Evolutionary conservation across 2,888 invertebrate genomes (phyloP).

Genomic region (Caenorhabditis sinica): DNA sequence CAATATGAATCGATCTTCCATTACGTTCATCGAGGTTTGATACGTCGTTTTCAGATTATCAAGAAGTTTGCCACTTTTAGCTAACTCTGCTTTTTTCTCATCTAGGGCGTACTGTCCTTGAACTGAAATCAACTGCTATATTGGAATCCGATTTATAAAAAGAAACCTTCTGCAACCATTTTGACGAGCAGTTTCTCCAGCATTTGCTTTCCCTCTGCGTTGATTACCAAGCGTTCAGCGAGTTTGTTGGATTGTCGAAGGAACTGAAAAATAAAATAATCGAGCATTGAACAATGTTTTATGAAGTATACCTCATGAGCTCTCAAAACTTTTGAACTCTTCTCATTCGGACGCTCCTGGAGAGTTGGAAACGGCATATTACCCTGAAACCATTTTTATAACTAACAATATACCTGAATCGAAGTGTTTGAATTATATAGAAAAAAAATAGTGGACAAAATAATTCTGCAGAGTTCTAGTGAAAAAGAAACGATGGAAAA

Average conservation of each 20-base stretch:
- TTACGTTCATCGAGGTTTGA: conserved; percentile 16
- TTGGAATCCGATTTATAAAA: neutral
- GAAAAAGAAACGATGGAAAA: no score
- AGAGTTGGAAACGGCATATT: conserved; percentile 56
- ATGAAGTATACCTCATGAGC: conserved; percentile 37
- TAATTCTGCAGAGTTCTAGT: no score
- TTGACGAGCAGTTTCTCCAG: conserved; percentile 38
- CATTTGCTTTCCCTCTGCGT: conserved; percentile 42
- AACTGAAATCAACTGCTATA: conserved; percentile 26
- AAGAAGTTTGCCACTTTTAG: conserved; percentile 35
- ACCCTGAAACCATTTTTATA: neutral
- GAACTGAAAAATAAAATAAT: conserved; percentile 34
- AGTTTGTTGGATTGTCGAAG: conserved; percentile 54
- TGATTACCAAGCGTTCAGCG: conserved; percentile 33
- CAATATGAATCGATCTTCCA: conserved; percentile 38
- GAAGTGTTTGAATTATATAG: no score
- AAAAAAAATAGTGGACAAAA: no score
- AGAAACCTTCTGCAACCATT: conserved; percentile 45
- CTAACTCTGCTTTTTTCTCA: conserved; percentile 35
- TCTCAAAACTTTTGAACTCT: conserved; percentile 47
- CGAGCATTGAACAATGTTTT: neutral
- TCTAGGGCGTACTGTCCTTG: conserved; percentile 47
- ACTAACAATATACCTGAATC: no score
- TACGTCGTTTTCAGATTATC: conserved; percentile 41
- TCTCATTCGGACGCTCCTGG: conserved; percentile 50